Percentiles rank a stretch among this genome's conserved stretches.
Conservation (phyloP, 1,140 invertebrate genomes). For the Drosophila albomicans region DNA sequence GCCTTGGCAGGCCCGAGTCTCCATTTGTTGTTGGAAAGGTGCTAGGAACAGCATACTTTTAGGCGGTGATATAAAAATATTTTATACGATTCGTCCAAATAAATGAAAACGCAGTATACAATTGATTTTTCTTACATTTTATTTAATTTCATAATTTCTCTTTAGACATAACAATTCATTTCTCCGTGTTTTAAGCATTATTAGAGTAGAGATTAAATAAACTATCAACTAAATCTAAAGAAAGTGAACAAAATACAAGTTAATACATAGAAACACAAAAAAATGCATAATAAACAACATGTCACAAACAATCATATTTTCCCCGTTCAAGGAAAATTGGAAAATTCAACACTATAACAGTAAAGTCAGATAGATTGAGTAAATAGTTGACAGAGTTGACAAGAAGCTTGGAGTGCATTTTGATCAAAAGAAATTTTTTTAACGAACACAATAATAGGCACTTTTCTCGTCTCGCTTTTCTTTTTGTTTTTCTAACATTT, state of each 20-base stretch:
- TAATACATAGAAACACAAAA: constrained; percentile 69
- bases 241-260: constrained; percentile 73
- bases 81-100: background rate
- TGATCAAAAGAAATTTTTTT: constrained; percentile 13
- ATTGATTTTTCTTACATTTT: constrained; percentile 73
- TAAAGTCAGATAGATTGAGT: constrained; percentile 27
- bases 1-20: background rate
- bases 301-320: constrained; percentile 66
- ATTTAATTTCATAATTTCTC: constrained; percentile 79
- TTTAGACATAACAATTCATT: constrained; percentile 82
- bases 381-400: constrained; percentile 13
- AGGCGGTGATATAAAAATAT: constrained; percentile 18
- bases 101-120: background rate
- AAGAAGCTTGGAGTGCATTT: constrained; percentile 69
- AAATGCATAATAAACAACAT: constrained; percentile 84
- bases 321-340: constrained; percentile 5
- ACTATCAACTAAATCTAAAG: constrained; percentile 73
- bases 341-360: constrained; percentile 45
- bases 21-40: background rate
- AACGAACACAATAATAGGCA: constrained; percentile 66
- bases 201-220: constrained; percentile 81
- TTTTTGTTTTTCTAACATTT: constrained; percentile 17
- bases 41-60: constrained; percentile 36
- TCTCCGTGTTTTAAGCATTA: constrained; percentile 77
- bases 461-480: constrained; percentile 26